Evolutionary conservation across 2,888 invertebrate species (phyloP), one percentile per base, ranked within the genome.

Genomic region (Allygus modestus): DNA sequence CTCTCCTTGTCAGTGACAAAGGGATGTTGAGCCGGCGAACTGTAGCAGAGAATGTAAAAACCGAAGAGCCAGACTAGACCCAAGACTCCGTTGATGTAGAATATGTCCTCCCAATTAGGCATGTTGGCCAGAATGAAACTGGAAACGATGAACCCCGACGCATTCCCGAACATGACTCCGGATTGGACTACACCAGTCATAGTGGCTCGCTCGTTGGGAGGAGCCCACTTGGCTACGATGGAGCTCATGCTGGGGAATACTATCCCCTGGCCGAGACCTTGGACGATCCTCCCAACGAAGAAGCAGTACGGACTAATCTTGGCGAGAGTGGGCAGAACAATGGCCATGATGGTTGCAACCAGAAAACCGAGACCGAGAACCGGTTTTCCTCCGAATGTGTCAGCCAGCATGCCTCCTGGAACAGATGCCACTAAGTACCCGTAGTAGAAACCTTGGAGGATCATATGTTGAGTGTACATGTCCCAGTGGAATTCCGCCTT

Each of bases 181-280:
- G 71, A 33, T 17, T 71, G 71, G 20, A 71, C 37, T 5, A 71
- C 12, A n/a, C 97, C 96, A 0, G 97, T 96, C 91, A 98, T 94
- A 37, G 96, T 93, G 87, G 96, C 95, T 79, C 97, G 93, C 90
- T 98, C 98, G 33, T 93, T 92, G 0, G 97, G 97, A 0, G 98
- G 98, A 0, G 97, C 96, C 98, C 98, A 98, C 84, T 95, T 93
- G 0, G 97, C 95, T 88, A 97, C 91, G 91, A 98, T 92, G 2
- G 96, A 95, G 90, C 98, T 97, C 95, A 97, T 96, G 0, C 97
- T 96, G 0, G 98, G 98, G 89, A 98, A 97, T 0, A 96, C 96
- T 4, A 97, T 96, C 0, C 96, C 97, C 92, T 94, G 88, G 23
- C 69, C 69, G 11, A 69, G 31, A 17, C 69, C 69, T 69, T 33